These are phyloP conservation scores for Umimayanthus kanabou DNA, from an alignment of 92 coral and sea anemone species.

Conservation along the genomic window DNA sequence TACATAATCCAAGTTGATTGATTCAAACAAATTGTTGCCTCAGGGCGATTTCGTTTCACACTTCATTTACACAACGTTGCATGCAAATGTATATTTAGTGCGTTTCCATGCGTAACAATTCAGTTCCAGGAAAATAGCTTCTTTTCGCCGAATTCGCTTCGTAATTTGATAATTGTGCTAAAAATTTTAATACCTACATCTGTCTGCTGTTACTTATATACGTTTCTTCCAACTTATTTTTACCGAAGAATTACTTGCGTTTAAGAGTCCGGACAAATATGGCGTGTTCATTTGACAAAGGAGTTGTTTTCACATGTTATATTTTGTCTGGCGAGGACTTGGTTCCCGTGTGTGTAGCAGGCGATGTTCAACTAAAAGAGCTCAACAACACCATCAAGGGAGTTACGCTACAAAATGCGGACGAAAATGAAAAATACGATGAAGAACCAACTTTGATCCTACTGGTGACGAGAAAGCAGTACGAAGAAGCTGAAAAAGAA, in stretches of 20 bases:
- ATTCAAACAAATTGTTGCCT: too few species aligned
- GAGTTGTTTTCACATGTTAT: constrained; percentile 31
- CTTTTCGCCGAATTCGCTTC: neutral
- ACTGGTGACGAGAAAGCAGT: neutral
- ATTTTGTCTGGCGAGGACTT: constrained; percentile 34
- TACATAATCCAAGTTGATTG: too few species aligned
- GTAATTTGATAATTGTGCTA: neutral
- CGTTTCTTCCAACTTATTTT: too few species aligned
- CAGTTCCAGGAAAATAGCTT: neutral
- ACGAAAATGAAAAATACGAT: neutral
- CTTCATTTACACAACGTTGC: neutral
- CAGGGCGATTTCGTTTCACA: too few species aligned
- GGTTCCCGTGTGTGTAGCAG: constrained; percentile 35
- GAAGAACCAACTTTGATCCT: neutral
- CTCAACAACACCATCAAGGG: neutral
- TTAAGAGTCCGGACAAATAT: neutral
- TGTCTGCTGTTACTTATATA: too few species aligned
- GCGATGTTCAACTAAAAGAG: constrained; percentile 30
- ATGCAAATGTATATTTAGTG: neutral
- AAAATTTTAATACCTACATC: too few species aligned
- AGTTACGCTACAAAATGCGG: neutral
- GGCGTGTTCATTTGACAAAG: constrained; percentile 22
- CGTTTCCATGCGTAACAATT: neutral
- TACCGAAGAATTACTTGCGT: neutral
- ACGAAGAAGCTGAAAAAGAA: neutral